Percentiles rank a stretch among this genome's conserved stretches.
Evolutionary conservation across 1,140 invertebrate species (phyloP).

Genomic region (Glossosoma conforme): DNA sequence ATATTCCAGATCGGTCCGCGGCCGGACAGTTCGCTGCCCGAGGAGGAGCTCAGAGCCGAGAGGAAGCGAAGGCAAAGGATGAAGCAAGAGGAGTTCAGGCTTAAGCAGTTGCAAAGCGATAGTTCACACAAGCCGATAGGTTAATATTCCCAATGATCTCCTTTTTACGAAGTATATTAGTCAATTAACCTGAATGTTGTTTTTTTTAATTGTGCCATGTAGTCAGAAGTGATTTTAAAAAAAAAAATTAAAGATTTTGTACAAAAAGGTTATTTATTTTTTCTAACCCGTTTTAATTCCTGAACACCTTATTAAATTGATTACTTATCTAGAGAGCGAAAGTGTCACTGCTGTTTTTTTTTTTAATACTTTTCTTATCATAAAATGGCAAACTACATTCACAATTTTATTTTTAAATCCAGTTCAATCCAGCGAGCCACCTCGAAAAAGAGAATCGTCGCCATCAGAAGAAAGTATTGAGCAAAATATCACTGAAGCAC

Average conservation of each 20-base stretch:
- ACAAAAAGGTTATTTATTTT: conserved; percentile 12
- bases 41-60: conserved; percentile 42
- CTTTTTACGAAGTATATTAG: conserved; percentile 7
- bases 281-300: conserved; percentile 2
- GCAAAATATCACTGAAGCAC: too few species aligned
- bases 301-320: too few species aligned
- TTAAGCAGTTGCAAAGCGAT: conserved; percentile 31
- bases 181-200: background rate
- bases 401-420: too few species aligned
- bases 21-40: conserved; percentile 13
- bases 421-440: too few species aligned
- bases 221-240: conserved; percentile 24
- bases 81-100: conserved; percentile 43
- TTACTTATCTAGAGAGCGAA: too few species aligned
- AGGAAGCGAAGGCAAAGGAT: conserved; percentile 40
- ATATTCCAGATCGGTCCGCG: conserved; percentile 22
- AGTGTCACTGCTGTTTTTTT: too few species aligned
- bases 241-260: conserved; percentile 30
- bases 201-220: conserved; percentile 24
- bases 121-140: background rate
- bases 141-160: conserved; percentile 21
- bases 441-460: too few species aligned
- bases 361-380: too few species aligned
- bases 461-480: too few species aligned
- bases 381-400: too few species aligned